Percentiles rank a stretch among this genome's conserved stretches.
Conservation (phyloP, 2,888 invertebrate genomes). For the Uropetala carovei region DNA sequence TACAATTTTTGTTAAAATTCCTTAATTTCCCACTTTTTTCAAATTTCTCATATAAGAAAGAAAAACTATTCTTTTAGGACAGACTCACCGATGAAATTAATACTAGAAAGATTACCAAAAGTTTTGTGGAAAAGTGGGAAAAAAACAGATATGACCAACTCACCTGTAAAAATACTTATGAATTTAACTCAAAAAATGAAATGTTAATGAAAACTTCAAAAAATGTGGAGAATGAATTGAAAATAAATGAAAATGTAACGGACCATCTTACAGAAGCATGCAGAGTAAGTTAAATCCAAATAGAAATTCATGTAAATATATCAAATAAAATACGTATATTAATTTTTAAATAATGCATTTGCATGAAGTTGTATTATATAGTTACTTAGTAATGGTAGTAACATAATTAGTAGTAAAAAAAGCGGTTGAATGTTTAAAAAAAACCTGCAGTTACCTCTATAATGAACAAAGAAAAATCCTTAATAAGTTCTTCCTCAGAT, state of each 20-base stretch:
- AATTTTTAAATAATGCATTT: background rate
- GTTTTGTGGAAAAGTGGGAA: conserved; percentile 41
- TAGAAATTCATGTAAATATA: background rate
- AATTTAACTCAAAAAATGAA: background rate
- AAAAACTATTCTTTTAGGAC: background rate
- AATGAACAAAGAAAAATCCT: no score
- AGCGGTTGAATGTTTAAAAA: no score
- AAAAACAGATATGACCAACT: conserved; percentile 20
- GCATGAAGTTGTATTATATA: background rate
- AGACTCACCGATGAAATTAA: background rate
- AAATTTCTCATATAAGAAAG: no score
- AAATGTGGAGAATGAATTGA: conserved; percentile 39
- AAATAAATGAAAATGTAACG: conserved; percentile 16
- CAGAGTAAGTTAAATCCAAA: background rate
- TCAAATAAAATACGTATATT: background rate
- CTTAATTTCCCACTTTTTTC: no score
- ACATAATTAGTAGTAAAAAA: no score
- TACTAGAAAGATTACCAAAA: background rate
- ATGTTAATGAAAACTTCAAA: background rate
- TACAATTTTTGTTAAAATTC: no score
- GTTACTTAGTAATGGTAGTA: no score
- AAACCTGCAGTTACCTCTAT: no score
- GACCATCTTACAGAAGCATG: background rate
- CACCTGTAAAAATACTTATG: background rate
- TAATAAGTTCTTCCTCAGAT: no score